Percentiles rank a stretch among this genome's conserved stretches.
Evolutionary conservation across 1,140 invertebrate genomes (phyloP).

Genomic region (Caerostris extrusa): DNA sequence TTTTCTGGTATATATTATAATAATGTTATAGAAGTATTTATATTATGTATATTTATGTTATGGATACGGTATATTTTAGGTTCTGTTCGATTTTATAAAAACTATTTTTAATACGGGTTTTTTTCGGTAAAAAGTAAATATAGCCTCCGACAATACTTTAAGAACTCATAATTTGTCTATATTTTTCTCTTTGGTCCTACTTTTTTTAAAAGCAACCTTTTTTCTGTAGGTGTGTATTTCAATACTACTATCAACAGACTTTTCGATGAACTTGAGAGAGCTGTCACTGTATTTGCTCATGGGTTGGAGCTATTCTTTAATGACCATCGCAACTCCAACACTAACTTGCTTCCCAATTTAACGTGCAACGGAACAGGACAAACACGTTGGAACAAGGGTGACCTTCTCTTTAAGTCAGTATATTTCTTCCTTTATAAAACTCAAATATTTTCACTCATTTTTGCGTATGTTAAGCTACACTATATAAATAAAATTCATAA

Average conservation of each 20-base stretch:
- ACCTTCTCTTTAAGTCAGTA: constrained; percentile 86
- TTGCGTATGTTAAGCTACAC: background rate
- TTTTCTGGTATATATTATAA: too few species aligned
- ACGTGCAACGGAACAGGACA: constrained; percentile 88
- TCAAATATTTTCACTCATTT: background rate
- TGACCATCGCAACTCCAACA: constrained; percentile 85
- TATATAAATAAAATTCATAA: background rate
- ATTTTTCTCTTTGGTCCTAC: background rate
- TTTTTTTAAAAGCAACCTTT: constrained; percentile 20
- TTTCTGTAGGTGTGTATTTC: constrained; percentile 90
- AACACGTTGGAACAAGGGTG: constrained; percentile 89
- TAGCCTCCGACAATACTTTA: too few species aligned
- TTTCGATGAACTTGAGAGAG: constrained; percentile 92
- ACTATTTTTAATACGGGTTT: too few species aligned
- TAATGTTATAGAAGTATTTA: too few species aligned
- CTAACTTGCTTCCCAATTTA: constrained; percentile 90
- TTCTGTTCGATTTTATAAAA: too few species aligned
- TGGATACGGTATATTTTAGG: too few species aligned
- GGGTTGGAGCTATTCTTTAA: constrained; percentile 93
- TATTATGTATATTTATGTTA: too few species aligned
- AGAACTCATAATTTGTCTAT: background rate
- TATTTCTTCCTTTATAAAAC: background rate
- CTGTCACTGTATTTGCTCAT: constrained; percentile 94
- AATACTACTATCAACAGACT: constrained; percentile 91
- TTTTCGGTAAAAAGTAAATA: too few species aligned